phyloP scores from a whole-genome alignment of 2,888 invertebrate genomes.

The Alloscopus bannaensis region DNA sequence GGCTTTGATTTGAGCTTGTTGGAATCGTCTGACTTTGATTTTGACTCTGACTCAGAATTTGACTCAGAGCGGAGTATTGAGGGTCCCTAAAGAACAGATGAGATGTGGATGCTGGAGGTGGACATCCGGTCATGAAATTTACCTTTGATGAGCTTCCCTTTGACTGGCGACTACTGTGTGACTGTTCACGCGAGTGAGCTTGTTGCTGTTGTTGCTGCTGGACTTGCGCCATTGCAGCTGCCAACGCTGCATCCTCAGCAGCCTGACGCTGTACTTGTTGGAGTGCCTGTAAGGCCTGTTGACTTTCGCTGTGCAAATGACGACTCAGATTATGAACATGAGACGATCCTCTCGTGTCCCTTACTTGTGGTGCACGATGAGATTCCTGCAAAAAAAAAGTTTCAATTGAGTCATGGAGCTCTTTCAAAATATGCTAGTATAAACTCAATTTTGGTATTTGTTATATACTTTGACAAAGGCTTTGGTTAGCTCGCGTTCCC shows the following conservation, averaged over 20 bases:
- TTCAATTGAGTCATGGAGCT: no score
- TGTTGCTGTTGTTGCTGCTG: conserved; percentile 50
- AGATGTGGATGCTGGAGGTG: conserved; percentile 67
- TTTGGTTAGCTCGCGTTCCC: conserved; percentile 66
- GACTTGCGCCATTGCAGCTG: conserved; percentile 73
- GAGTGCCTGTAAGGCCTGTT: conserved; percentile 74
- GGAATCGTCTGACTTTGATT: conserved; percentile 64
- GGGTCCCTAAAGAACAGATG: conserved; percentile 72
- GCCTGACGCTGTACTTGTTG: conserved; percentile 74
- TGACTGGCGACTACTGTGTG: conserved; percentile 67
- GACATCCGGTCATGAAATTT: conserved; percentile 69
- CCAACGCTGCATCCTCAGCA: conserved; percentile 73
- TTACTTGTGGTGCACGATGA: conserved; percentile 73
- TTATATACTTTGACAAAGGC: conserved; percentile 52
- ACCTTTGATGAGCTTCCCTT: conserved; percentile 70
- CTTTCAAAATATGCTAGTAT: no score
- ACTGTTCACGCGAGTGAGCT: conserved; percentile 73
- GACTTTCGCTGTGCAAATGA: conserved; percentile 67
- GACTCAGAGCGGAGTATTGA: conserved; percentile 66
- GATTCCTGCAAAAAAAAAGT: conserved; percentile 75
- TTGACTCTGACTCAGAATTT: conserved; percentile 69
- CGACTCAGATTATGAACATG: conserved; percentile 70
- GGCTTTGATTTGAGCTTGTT: conserved; percentile 68
- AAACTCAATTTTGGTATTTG: no score
- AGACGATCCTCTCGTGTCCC: conserved; percentile 72